Evolutionary conservation across 1,140 invertebrate species (phyloP).

Genomic region (Probaryconus sp.): DNA sequence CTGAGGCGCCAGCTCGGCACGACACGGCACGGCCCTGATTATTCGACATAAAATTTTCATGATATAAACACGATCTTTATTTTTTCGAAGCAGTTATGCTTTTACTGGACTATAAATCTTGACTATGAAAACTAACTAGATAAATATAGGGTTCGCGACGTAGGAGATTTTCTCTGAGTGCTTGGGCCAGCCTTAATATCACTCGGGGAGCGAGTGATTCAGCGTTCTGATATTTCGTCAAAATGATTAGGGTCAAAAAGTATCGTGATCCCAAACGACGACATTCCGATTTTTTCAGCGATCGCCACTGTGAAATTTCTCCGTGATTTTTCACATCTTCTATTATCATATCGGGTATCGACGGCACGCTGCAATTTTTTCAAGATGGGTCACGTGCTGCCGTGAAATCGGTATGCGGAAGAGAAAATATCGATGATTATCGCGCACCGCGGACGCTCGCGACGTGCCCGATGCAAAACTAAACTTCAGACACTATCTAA

Average conservation of each 20-base stretch:
- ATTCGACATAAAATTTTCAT: no score
- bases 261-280: slow-evolving; percentile 4
- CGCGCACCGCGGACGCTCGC: slow-evolving; percentile 62
- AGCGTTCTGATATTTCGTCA: slow-evolving; percentile 11
- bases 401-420: slow-evolving; percentile 76
- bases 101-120: background rate
- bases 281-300: slow-evolving; percentile 12
- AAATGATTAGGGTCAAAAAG: slow-evolving; percentile 9
- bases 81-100: no score
- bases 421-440: slow-evolving; percentile 77
- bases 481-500: slow-evolving; percentile 40
- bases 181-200: background rate
- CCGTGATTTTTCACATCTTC: slow-evolving; percentile 63
- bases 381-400: slow-evolving; percentile 72
- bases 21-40: no score
- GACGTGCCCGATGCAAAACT: slow-evolving; percentile 52
- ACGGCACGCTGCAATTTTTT: slow-evolving; percentile 72
- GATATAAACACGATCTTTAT: no score
- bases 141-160: background rate
- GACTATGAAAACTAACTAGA: background rate
- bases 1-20: no score
- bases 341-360: slow-evolving; percentile 72
- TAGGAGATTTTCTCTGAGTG: background rate
- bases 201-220: slow-evolving; percentile 2
- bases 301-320: slow-evolving; percentile 64